Evolutionary conservation across 2,888 invertebrate genomes (phyloP).

Genomic region (Odontomyia ornata): DNA sequence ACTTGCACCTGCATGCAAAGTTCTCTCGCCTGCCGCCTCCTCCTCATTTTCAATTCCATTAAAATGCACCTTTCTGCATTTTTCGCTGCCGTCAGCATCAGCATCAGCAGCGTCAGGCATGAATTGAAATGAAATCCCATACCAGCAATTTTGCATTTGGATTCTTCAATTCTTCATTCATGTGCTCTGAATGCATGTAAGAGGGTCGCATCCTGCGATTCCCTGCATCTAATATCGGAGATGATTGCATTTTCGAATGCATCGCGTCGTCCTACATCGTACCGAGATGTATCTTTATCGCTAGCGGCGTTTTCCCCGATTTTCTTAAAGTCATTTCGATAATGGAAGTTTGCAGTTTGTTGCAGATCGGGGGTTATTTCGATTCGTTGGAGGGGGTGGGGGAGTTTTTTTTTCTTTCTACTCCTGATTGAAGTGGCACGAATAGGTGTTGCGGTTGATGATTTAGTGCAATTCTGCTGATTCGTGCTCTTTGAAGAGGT

Average conservation of each 20-base stretch:
- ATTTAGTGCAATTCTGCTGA: no score
- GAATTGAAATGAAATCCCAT: background rate
- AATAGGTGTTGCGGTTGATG: no score
- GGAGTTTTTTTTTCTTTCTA: no score
- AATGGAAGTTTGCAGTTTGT: background rate
- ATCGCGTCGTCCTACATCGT: background rate
- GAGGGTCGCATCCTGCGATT: no score
- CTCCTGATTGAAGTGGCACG: no score
- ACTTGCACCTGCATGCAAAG: background rate
- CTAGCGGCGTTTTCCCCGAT: background rate
- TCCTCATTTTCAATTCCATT: slow-evolving; percentile 1
- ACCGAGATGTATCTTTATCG: background rate
- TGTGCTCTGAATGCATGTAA: background rate
- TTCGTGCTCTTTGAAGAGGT: no score
- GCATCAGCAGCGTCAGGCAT: slow-evolving; percentile 8
- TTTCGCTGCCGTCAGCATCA: slow-evolving; percentile 3
- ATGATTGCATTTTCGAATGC: background rate
- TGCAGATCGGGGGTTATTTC: no score
- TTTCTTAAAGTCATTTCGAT: slow-evolving; percentile 8
- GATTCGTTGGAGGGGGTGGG: no score
- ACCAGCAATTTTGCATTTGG: slow-evolving; percentile 1
- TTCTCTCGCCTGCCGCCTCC: background rate
- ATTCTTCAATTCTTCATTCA: background rate
- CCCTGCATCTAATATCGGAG: background rate
- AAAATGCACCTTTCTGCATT: background rate